These are phyloP conservation scores for Cyanistes caeruleus DNA, from an alignment of 2,113 vertebrate species.

Conservation along the genomic window DNA sequence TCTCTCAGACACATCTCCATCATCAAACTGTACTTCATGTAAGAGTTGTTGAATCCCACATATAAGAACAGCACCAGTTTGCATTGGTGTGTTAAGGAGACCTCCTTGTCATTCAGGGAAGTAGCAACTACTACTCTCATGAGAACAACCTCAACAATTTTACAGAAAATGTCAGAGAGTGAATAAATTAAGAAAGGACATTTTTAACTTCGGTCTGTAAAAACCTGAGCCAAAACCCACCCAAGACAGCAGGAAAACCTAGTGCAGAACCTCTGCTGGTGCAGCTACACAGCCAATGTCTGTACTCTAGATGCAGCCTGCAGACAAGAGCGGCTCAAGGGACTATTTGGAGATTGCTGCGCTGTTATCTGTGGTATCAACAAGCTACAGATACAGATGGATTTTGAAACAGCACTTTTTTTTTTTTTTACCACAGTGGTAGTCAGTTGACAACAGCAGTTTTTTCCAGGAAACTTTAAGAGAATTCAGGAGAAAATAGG, in stretches of 20 bases:
- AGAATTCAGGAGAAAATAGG: background rate
- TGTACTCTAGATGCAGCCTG: background rate
- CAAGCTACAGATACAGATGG: background rate
- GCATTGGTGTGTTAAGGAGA: background rate
- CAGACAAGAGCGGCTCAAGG: background rate
- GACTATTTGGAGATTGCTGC: background rate
- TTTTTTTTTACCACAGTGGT: background rate
- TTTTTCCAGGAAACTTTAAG: background rate
- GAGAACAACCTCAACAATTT: conserved; percentile 84
- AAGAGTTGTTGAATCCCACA: background rate
- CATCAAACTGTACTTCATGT: background rate
- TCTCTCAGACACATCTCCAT: background rate
- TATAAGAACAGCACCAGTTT: background rate
- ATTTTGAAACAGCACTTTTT: background rate
- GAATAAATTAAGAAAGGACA: background rate
- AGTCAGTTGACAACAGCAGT: background rate
- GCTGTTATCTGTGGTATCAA: background rate
- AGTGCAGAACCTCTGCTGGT: background rate
- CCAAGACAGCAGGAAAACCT: background rate
- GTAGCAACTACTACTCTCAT: conserved; percentile 80
- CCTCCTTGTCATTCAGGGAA: conserved; percentile 59
- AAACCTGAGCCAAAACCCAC: background rate
- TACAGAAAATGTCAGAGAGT: background rate
- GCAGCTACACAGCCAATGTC: background rate
- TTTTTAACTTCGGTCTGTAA: background rate